Evolutionary conservation across 2,888 invertebrate genomes (phyloP).

Genomic region (Agrochola litura): DNA sequence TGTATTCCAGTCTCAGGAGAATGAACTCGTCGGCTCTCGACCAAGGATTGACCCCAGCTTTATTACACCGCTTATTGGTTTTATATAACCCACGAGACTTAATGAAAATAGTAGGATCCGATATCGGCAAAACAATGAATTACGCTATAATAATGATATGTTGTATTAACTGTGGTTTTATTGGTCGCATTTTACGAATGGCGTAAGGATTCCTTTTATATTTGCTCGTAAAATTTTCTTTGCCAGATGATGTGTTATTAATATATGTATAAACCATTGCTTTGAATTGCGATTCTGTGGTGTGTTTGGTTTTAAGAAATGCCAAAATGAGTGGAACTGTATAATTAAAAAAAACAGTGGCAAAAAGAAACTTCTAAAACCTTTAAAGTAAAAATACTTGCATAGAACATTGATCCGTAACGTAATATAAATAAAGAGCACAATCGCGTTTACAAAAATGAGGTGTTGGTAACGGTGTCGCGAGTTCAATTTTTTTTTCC

Average conservation of each 20-base stretch:
- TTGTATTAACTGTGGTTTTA: conserved; percentile 50
- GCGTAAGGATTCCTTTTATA: conserved; percentile 43
- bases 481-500: too few relatives aligned
- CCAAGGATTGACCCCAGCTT: conserved; percentile 75
- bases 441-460: too few relatives aligned
- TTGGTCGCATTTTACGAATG: conserved; percentile 47
- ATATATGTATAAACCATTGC: conserved; percentile 50
- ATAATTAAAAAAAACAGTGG: neutral
- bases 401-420: too few relatives aligned
- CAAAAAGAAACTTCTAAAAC: too few relatives aligned
- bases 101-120: conserved; percentile 72
- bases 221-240: conserved; percentile 45
- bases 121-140: conserved; percentile 63
- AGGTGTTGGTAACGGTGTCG: too few relatives aligned
- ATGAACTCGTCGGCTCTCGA: conserved; percentile 70
- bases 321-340: neutral
- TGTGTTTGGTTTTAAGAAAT: neutral
- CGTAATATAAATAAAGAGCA: too few relatives aligned
- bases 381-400: too few relatives aligned
- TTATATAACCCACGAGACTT: conserved; percentile 74
- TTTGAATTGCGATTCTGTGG: neutral
- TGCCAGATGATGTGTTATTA: conserved; percentile 55
- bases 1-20: conserved; percentile 74
- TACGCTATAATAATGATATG: conserved; percentile 47
- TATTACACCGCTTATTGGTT: conserved; percentile 80